Evolutionary conservation across 1,140 invertebrate genomes (phyloP).

Genomic region (Laodelphax striatellus): DNA sequence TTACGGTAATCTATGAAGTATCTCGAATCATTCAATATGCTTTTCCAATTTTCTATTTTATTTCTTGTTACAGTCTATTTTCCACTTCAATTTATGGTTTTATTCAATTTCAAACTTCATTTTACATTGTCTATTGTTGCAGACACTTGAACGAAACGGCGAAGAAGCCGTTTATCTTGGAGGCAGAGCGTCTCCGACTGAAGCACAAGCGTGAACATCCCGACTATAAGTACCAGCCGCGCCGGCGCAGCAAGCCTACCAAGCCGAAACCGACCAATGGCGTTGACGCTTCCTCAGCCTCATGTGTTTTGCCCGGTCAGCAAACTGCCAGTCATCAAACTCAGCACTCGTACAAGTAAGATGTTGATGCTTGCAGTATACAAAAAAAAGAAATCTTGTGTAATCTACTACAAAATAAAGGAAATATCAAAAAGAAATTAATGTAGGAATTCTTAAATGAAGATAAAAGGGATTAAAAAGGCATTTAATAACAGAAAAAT

Average conservation of each 20-base stretch:
- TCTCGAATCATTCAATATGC: no score
- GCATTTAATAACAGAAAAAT: no score
- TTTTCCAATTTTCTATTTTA: no score
- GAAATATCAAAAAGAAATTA: no score
- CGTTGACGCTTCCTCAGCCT: background rate
- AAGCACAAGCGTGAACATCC: constrained; percentile 85
- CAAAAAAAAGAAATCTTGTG: no score
- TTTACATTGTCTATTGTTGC: constrained; percentile 16
- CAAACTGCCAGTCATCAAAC: background rate
- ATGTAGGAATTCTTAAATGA: no score
- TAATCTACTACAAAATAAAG: no score
- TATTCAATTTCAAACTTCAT: no score
- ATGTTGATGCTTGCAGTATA: background rate
- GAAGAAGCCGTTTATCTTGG: constrained; percentile 83
- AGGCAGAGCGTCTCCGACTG: constrained; percentile 73
- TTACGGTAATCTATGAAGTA: no score
- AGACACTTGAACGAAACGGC: constrained; percentile 74
- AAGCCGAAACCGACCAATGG: background rate
- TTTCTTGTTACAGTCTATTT: no score
- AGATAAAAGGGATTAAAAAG: no score
- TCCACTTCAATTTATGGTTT: no score
- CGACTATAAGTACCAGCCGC: constrained; percentile 59
- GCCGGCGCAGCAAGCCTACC: constrained; percentile 20
- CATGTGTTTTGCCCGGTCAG: background rate
- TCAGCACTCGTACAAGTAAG: constrained; percentile 1